Conservation (phyloP, 2,797 vertebrate species). For the Ibycter americanus region DNA sequence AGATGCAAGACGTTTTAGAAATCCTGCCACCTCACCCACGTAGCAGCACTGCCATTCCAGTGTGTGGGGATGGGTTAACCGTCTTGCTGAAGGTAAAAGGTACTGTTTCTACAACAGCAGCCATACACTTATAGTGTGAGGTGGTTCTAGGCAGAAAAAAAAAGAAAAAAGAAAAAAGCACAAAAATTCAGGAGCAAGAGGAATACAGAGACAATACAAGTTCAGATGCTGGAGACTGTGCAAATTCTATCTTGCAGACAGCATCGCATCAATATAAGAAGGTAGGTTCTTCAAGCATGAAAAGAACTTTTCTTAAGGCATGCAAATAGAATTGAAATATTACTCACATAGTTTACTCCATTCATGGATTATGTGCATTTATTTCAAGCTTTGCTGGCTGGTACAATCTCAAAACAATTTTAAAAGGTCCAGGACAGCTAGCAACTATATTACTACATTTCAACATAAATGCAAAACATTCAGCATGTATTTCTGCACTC, state of each 20-base stretch:
- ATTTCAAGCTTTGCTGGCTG: neutral
- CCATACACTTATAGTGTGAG: neutral
- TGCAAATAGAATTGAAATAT: neutral
- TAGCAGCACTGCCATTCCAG: neutral
- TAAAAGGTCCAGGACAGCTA: neutral
- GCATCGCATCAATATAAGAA: neutral
- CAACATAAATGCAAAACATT: neutral
- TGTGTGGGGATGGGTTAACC: neutral
- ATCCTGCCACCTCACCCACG: neutral
- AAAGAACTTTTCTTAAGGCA: neutral
- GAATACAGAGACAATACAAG: neutral
- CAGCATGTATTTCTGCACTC: neutral
- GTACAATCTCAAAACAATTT: neutral
- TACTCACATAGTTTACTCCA: neutral
- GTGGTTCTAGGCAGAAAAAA: neutral
- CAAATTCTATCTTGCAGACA: neutral
- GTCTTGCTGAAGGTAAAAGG: neutral
- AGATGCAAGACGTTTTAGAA: neutral
- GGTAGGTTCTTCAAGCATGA: neutral
- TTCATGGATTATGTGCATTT: neutral
- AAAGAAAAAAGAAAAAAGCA: neutral
- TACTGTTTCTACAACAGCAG: neutral
- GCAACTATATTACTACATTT: neutral
- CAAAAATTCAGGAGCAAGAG: neutral
- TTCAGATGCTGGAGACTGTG: neutral